Evolutionary conservation across 2,797 vertebrate species (phyloP), one percentile per base, ranked within the genome.

Genomic region (Platalea minor): DNA sequence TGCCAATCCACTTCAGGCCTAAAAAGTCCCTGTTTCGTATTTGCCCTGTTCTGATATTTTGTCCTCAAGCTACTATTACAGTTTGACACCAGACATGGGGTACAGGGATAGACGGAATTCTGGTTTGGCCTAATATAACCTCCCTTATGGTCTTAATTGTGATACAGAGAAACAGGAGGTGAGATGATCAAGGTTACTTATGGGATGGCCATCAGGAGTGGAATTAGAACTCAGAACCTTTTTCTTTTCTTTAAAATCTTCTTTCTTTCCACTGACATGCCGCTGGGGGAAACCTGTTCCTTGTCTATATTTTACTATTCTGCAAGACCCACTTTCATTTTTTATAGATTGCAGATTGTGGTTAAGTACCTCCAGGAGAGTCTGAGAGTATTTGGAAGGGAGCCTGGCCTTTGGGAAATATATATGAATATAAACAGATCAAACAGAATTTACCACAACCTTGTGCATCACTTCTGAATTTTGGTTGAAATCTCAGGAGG

Each of bases 321-420:
- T 91, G 11, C 35, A 19, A 92, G 72, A 89, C 13, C 23, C 14
- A 1, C 10, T 92, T 79, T 75, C 33, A 25, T 64, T 51, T 73
- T 83, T 92, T 46, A 54, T 29, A 46, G 20, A 17, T 54, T 83
- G 53, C 35, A 86, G 57, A 72, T 59, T 46, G 46, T 17, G 33
- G 33, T 28, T 81, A 81, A 85, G 46, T 78, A 89, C 26, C 46
- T 93, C 31, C 37, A 73, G 68, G 26, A 64, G 3, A 84, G 43
- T 41, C 72, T 91, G 69, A 57, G 48, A 64, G 7, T 78, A 48
- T 72, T 64, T 93, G 87, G 33, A 73, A 46, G 54, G 54, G 54
- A 92, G 46, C 51, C 70, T 92, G 88, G 80, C 67, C 65, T 95
- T 75, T 88, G 64, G 74, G 84, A 96, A 96, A 89, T 77, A 68